Conservation (phyloP, 2,888 invertebrate species). For the Acrobasis suavella region DNA sequence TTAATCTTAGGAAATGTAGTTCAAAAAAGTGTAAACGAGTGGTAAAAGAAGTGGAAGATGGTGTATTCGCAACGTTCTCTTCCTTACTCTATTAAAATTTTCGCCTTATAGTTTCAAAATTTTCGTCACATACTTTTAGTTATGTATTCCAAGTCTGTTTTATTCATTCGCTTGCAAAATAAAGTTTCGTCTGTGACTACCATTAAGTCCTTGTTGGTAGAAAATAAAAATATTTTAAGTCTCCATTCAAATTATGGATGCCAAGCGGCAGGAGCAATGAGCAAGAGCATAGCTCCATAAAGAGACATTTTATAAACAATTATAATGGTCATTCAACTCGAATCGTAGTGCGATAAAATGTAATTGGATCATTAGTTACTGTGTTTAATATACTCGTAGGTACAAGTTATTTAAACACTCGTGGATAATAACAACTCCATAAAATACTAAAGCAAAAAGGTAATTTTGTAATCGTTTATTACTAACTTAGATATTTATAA, state of each 20-base stretch:
- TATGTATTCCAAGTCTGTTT: too few relatives aligned
- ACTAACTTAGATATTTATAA: too few relatives aligned
- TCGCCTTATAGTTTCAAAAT: too few relatives aligned
- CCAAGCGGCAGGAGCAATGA: neutral
- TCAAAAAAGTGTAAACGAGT: neutral
- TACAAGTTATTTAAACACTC: conserved; percentile 33
- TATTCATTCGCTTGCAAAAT: too few relatives aligned
- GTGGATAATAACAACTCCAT: conserved; percentile 25
- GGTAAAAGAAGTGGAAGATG: too few relatives aligned
- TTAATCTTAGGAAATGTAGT: neutral
- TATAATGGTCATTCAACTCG: conserved; percentile 43
- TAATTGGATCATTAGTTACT: conserved; percentile 42
- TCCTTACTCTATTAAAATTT: too few relatives aligned
- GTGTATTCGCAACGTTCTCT: too few relatives aligned
- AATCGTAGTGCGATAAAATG: conserved; percentile 38
- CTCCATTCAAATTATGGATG: neutral
- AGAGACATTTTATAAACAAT: conserved; percentile 28
- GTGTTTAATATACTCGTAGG: conserved; percentile 32
- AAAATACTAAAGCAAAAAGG: neutral
- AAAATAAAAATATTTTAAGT: neutral
- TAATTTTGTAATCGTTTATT: too few relatives aligned
- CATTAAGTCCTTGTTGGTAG: too few relatives aligned
- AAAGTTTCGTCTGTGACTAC: too few relatives aligned
- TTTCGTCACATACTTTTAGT: too few relatives aligned
- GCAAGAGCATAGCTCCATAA: conserved; percentile 27